phyloP scores from a whole-genome alignment of 2,113 vertebrate species.

The Xiphorhynchus elegans region DNA sequence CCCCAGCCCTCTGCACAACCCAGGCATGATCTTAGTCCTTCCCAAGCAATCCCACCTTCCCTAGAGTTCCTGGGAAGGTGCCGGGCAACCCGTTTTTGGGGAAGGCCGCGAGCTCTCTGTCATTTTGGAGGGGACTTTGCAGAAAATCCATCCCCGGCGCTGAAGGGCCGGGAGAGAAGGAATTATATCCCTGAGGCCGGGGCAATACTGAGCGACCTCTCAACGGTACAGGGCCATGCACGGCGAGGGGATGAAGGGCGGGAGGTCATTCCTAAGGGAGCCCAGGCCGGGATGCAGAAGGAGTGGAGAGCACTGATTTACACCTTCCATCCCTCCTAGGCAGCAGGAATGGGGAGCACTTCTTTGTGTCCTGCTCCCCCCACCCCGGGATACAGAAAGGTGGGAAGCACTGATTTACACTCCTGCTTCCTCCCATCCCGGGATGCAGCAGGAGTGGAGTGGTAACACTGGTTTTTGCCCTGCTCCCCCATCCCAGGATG shows the following conservation, averaged over 20 bases:
- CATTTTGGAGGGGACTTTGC: background rate
- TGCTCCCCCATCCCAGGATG: too few species aligned
- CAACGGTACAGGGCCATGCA: rapidly evolving
- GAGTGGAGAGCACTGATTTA: background rate
- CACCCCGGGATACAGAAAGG: background rate
- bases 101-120: background rate
- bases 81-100: rapidly evolving
- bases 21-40: too few species aligned
- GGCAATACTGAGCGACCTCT: rapidly evolving
- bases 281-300: rapidly evolving
- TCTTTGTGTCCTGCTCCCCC: background rate
- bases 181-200: rapidly evolving
- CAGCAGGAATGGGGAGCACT: background rate
- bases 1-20: background rate
- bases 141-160: background rate
- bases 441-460: too few species aligned
- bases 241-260: rapidly evolving
- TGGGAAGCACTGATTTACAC: background rate
- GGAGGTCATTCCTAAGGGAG: background rate
- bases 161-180: background rate
- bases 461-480: too few species aligned
- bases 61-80: rapidly evolving
- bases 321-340: rapidly evolving
- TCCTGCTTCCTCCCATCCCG: rapidly evolving
- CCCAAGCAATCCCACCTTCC: background rate